These are phyloP conservation scores for Chloromyia formosa DNA, from an alignment of 2,888 invertebrate species.

Conservation along the genomic window DNA sequence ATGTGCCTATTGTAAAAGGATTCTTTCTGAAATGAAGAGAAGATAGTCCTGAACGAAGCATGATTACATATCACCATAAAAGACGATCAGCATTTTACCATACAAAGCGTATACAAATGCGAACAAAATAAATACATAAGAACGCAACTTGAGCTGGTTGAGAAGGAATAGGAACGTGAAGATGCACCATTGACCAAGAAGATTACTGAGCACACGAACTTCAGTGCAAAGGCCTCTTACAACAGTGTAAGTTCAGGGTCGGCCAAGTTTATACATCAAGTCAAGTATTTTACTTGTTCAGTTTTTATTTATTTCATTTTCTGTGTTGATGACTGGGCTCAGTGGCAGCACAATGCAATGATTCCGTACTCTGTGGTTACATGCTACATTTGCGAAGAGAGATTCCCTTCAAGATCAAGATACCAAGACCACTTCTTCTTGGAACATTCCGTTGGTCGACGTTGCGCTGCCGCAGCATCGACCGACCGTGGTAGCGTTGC, in stretches of 20 bases:
- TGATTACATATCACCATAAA: too few relatives aligned
- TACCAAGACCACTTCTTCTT: conserved; percentile 15
- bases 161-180: neutral
- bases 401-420: conserved; percentile 18
- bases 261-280: conserved; percentile 27
- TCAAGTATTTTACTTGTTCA: conserved; percentile 15
- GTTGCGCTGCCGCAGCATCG: neutral
- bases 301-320: neutral
- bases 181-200: conserved; percentile 24
- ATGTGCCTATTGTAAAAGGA: too few relatives aligned
- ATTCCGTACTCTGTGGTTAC: conserved; percentile 15
- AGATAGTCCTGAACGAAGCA: too few relatives aligned
- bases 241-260: conserved; percentile 28
- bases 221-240: conserved; percentile 17
- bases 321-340: neutral
- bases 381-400: neutral
- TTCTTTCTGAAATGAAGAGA: too few relatives aligned
- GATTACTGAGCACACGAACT: conserved; percentile 8
- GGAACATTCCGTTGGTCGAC: neutral
- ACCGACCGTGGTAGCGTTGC: conserved; percentile 19
- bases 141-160: too few relatives aligned
- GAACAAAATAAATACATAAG: too few relatives aligned
- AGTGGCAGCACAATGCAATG: conserved; percentile 18
- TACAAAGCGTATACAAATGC: too few relatives aligned
- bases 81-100: too few relatives aligned